Conservation (phyloP, 1,140 invertebrate genomes). For the Bombus picipes region DNA sequence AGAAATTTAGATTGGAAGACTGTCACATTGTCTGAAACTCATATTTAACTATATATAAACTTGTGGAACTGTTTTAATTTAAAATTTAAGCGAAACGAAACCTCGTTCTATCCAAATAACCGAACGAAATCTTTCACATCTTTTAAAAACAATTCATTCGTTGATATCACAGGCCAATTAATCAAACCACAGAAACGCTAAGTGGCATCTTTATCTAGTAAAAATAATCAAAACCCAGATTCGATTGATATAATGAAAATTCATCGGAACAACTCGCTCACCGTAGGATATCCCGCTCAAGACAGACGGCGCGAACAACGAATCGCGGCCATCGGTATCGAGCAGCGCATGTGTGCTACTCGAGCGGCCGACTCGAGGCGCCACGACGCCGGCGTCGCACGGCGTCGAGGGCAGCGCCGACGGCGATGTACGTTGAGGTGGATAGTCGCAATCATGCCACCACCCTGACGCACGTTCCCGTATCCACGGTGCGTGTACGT, state of each 20-base stretch:
- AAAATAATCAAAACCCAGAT: not conserved
- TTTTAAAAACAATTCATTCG: too few species aligned
- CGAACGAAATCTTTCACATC: too few species aligned
- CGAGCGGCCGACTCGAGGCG: constrained; percentile 58
- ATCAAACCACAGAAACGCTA: too few species aligned
- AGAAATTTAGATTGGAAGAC: not conserved
- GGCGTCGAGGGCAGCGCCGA: constrained; percentile 66
- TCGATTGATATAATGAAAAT: too few species aligned
- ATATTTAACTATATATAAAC: not conserved
- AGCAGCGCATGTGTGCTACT: constrained; percentile 70
- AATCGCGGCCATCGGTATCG: constrained; percentile 47
- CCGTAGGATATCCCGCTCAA: not conserved
- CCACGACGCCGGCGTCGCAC: constrained; percentile 70
- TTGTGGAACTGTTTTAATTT: not conserved
- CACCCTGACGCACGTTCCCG: constrained; percentile 76
- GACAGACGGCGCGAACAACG: not conserved
- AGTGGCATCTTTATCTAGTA: too few species aligned
- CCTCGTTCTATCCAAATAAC: too few species aligned
- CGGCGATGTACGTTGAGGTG: constrained; percentile 52
- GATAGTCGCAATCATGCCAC: constrained; percentile 81
- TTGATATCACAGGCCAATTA: too few species aligned
- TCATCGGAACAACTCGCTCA: not conserved
- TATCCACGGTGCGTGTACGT: constrained; percentile 67
- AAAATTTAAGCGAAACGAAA: not conserved
- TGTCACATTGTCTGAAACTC: not conserved